phyloP scores from a whole-genome alignment of 1,140 invertebrate species.

The Drosophila funebris region DNA sequence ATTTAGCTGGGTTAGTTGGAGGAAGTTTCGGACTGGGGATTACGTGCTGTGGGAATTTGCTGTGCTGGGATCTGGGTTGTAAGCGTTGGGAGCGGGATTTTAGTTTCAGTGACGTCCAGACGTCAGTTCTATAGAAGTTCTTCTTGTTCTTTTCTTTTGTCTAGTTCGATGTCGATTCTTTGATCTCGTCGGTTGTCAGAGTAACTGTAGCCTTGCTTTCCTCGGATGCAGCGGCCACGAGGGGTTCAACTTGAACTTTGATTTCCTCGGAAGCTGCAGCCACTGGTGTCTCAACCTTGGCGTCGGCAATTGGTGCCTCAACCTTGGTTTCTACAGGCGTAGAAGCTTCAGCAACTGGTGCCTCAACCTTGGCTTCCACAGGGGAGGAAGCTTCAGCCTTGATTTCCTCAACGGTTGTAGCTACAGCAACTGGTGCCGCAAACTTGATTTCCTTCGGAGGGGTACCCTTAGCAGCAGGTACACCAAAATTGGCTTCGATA shows the following conservation, averaged over 20 bases:
- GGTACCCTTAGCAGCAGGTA: not conserved
- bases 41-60: slow-evolving; percentile 15
- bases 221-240: not conserved
- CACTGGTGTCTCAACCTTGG: not conserved
- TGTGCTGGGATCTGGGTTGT: slow-evolving; percentile 33
- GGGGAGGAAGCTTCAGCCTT: not conserved
- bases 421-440: slow-evolving; percentile 6
- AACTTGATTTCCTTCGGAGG: slow-evolving; percentile 13
- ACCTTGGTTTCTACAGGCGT: slow-evolving; percentile 9
- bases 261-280: not conserved
- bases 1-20: slow-evolving; percentile 33
- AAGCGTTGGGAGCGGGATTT: slow-evolving; percentile 18
- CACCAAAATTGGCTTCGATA: slow-evolving; percentile 12
- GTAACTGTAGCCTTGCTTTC: slow-evolving; percentile 18
- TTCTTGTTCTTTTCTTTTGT: slow-evolving; percentile 31
- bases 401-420: slow-evolving; percentile 1
- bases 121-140: slow-evolving; percentile 14
- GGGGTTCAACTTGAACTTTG: not conserved
- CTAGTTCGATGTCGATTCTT: slow-evolving; percentile 54
- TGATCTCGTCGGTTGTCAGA: slow-evolving; percentile 33
- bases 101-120: slow-evolving; percentile 35
- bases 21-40: slow-evolving; percentile 21
- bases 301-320: slow-evolving; percentile 8
- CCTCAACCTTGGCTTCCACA: slow-evolving; percentile 25
- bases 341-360: slow-evolving; percentile 10